Evolutionary conservation across 2,888 invertebrate species (phyloP).

Genomic region (Mechanitis mazaeus): DNA sequence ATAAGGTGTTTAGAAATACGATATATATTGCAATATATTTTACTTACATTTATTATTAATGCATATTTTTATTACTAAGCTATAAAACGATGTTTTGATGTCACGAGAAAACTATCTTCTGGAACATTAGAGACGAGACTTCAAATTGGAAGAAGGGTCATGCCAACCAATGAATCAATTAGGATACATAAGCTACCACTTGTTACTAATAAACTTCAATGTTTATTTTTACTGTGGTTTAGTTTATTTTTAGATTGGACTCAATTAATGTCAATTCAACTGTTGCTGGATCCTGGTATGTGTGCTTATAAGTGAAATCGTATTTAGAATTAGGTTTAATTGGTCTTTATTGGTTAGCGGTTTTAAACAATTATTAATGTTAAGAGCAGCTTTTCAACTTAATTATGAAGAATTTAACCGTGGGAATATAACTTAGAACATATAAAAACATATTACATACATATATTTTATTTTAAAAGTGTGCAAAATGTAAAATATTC

Average conservation of each 20-base stretch:
- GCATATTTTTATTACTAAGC: too few species aligned
- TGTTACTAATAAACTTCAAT: slow-evolving; percentile 24
- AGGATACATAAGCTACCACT: slow-evolving; percentile 27
- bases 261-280: slow-evolving; percentile 71
- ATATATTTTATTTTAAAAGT: background rate
- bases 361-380: slow-evolving; percentile 32
- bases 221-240: slow-evolving; percentile 27
- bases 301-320: slow-evolving; percentile 51
- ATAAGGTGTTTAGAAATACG: too few species aligned
- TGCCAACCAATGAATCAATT: slow-evolving; percentile 24
- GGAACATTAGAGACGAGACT: background rate
- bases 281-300: slow-evolving; percentile 54
- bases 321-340: slow-evolving; percentile 58
- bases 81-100: too few species aligned
- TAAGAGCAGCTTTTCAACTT: background rate
- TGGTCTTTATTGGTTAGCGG: slow-evolving; percentile 47
- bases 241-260: slow-evolving; percentile 58
- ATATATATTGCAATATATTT: too few species aligned
- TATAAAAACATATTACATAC: background rate
- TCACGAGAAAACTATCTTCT: background rate
- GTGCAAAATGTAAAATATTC: background rate
- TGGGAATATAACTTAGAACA: too few species aligned
- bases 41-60: background rate
- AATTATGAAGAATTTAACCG: too few species aligned
- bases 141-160: background rate